A percentile compares a stretch with the other conserved stretches of the same genome.
Conservation (phyloP, 2,113 vertebrate species). For the Syngnathoides biaculeatus region DNA sequence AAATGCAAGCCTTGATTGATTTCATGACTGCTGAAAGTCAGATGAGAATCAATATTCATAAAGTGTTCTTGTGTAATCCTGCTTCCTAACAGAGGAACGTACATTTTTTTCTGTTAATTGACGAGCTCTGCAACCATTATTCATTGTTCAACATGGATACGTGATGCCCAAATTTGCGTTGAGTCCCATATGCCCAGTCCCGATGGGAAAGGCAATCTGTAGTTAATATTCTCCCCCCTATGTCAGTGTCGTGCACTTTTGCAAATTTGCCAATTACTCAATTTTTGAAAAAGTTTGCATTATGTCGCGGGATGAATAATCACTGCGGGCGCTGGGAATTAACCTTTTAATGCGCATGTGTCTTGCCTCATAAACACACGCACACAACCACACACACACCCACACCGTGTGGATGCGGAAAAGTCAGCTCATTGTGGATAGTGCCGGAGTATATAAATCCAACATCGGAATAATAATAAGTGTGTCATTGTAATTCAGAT, state of each 20-base stretch:
- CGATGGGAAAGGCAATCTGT: constrained; percentile 12
- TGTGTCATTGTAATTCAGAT: constrained; percentile 66
- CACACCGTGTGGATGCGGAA: not conserved
- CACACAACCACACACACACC: constrained; percentile 16
- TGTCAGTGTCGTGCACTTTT: not conserved
- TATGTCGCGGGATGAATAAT: constrained; percentile 24
- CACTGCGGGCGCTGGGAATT: constrained; percentile 26
- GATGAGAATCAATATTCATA: no score
- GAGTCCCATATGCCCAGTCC: not conserved
- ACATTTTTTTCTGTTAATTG: no score
- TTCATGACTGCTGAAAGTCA: no score
- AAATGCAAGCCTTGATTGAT: no score
- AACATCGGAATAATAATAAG: constrained; percentile 62
- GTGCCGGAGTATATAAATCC: constrained; percentile 66
- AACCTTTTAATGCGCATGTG: constrained; percentile 26
- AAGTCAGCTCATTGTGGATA: constrained; percentile 43
- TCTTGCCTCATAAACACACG: constrained; percentile 29
- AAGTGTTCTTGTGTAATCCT: no score
- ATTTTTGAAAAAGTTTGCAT: constrained; percentile 22
- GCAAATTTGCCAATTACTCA: constrained; percentile 23
- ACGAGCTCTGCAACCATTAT: no score
- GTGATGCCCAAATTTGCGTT: not conserved
- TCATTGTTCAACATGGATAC: no score
- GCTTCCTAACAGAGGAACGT: no score
- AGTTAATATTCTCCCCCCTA: constrained; percentile 14